These are phyloP conservation scores for Saguinus imperator DNA, from an alignment of 2,113 vertebrate genomes.

Conservation along the genomic window DNA sequence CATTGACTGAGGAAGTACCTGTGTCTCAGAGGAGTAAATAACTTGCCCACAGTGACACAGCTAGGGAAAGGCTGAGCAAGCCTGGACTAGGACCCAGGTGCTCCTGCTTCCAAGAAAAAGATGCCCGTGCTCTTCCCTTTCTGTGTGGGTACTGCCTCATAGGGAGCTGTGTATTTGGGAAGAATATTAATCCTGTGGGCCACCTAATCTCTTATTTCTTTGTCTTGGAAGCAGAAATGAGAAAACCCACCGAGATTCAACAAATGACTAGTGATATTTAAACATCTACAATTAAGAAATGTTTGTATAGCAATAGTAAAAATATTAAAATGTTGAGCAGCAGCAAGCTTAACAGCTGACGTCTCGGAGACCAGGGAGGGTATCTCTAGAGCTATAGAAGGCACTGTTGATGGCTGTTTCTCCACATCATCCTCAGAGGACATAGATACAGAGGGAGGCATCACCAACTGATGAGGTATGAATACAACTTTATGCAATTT, in stretches of 20 bases:
- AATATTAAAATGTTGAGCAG: neutral
- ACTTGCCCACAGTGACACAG: neutral
- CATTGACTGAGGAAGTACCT: neutral
- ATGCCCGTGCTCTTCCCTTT: neutral
- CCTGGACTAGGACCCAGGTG: neutral
- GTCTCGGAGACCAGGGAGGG: neutral
- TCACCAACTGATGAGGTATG: neutral
- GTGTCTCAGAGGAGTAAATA: slow-evolving; percentile 22
- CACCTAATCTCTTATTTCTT: neutral
- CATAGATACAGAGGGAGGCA: neutral
- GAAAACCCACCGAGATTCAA: neutral
- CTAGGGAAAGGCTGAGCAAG: neutral
- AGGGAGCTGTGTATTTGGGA: neutral
- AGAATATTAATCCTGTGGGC: neutral
- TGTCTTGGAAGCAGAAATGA: slow-evolving; percentile 14
- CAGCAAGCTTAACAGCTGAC: neutral
- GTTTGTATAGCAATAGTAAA: neutral
- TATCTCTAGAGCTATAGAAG: neutral
- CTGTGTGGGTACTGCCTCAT: neutral
- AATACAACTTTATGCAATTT: neutral
- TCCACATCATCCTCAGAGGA: neutral
- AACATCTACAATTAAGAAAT: neutral
- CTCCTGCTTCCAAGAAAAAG: neutral
- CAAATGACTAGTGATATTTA: neutral
- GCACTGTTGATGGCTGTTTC: neutral